Conservation (phyloP, 2,797 vertebrate genomes). For the Apogon hyalosoma region DNA sequence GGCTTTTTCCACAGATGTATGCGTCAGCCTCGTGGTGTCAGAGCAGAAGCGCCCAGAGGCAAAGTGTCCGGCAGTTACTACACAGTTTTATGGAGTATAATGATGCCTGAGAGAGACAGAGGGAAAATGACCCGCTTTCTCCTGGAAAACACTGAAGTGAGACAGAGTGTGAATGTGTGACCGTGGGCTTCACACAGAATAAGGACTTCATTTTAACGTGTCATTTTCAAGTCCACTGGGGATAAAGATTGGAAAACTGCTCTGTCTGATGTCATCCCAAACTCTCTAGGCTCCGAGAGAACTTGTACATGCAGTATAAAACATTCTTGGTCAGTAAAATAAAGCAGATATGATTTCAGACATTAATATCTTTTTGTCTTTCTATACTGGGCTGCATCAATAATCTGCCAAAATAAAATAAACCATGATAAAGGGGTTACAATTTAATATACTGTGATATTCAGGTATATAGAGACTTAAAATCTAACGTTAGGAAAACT, state of each 20-base stretch:
- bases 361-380: too few species aligned
- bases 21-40: slow-evolving; percentile 31
- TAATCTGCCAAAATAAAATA: too few species aligned
- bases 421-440: too few species aligned
- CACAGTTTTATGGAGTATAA: slow-evolving; percentile 15
- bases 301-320: slow-evolving; percentile 30
- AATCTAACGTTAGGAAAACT: too few species aligned
- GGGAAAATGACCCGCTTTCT: slow-evolving; percentile 38
- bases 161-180: not conserved
- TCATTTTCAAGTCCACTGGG: slow-evolving; percentile 40
- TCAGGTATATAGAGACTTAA: too few species aligned
- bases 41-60: slow-evolving; percentile 15
- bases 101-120: slow-evolving; percentile 21
- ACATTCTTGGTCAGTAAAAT: slow-evolving; percentile 43
- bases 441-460: too few species aligned
- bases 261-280: slow-evolving; percentile 27
- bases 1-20: slow-evolving; percentile 22
- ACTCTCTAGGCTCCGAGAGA: not conserved
- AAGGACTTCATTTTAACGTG: slow-evolving; percentile 18
- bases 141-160: slow-evolving; percentile 35
- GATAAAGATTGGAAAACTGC: slow-evolving; percentile 40
- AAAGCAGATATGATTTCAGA: not conserved
- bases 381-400: too few species aligned
- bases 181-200: not conserved
- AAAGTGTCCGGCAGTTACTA: slow-evolving; percentile 31